These are phyloP conservation scores for Thaumatotibia leucotreta DNA, from an alignment of 1,140 invertebrate species.

Conservation along the genomic window DNA sequence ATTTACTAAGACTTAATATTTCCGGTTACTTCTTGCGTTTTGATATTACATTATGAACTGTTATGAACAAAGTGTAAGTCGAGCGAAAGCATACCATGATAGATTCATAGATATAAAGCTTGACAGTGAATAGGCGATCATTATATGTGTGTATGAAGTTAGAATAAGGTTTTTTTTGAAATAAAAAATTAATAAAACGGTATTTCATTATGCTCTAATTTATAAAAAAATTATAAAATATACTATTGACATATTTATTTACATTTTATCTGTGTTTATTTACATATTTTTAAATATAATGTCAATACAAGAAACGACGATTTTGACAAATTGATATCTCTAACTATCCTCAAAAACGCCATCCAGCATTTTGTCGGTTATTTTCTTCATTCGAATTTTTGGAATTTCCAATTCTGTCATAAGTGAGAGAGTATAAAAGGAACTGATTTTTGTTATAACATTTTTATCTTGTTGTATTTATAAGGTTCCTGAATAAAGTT, in stretches of 20 bases:
- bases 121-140: background rate
- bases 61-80: background rate
- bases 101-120: background rate
- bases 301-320: too few species aligned
- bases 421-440: too few species aligned
- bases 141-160: background rate
- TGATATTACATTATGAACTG: background rate
- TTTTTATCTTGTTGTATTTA: background rate
- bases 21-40: background rate
- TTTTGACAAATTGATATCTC: too few species aligned
- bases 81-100: background rate
- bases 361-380: conserved; percentile 10
- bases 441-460: too few species aligned
- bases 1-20: background rate
- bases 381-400: conserved; percentile 3
- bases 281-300: too few species aligned
- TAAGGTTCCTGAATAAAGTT: background rate
- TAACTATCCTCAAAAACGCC: background rate
- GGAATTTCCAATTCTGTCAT: background rate
- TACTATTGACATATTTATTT: too few species aligned
- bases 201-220: too few species aligned
- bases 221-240: too few species aligned
- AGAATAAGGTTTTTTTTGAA: background rate
- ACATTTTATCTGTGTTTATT: too few species aligned
- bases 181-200: background rate